These are phyloP conservation scores for Hydropsyche betteni DNA, from an alignment of 2,888 invertebrate genomes.

Conservation along the genomic window DNA sequence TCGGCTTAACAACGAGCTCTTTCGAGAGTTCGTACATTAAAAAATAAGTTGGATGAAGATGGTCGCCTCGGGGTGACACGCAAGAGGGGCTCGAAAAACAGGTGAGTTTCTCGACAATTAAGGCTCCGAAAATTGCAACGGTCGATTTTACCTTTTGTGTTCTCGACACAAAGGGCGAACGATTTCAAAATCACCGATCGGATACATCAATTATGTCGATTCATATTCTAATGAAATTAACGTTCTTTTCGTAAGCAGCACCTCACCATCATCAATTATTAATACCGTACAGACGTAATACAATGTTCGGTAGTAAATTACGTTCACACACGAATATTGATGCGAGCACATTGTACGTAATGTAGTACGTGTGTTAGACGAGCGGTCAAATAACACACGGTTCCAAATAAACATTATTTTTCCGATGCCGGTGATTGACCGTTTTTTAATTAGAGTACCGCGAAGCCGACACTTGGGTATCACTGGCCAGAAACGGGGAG, in stretches of 20 bases:
- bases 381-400: slow-evolving; percentile 3
- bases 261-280: slow-evolving; percentile 11
- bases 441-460: slow-evolving; percentile 47
- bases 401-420: too few species aligned
- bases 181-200: too few species aligned
- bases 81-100: slow-evolving; percentile 13
- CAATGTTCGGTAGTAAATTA: slow-evolving; percentile 1
- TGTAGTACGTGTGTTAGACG: slow-evolving; percentile 14
- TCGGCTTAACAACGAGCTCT: background rate
- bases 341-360: background rate
- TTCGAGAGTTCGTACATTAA: slow-evolving; percentile 1
- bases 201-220: too few species aligned
- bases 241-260: too few species aligned
- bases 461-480: slow-evolving; percentile 42
- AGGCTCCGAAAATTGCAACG: background rate
- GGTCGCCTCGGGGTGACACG: slow-evolving; percentile 29
- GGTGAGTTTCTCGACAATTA: slow-evolving; percentile 11
- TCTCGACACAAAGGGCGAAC: too few species aligned
- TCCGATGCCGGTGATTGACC: slow-evolving; percentile 19
- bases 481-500: slow-evolving; percentile 8
- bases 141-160: too few species aligned
- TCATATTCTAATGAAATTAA: too few species aligned
- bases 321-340: slow-evolving; percentile 3
- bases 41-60: background rate
- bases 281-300: background rate